Base-by-base conservation (phyloP, 2,888 invertebrate genomes). In the Ectobius pallidus region DNA sequence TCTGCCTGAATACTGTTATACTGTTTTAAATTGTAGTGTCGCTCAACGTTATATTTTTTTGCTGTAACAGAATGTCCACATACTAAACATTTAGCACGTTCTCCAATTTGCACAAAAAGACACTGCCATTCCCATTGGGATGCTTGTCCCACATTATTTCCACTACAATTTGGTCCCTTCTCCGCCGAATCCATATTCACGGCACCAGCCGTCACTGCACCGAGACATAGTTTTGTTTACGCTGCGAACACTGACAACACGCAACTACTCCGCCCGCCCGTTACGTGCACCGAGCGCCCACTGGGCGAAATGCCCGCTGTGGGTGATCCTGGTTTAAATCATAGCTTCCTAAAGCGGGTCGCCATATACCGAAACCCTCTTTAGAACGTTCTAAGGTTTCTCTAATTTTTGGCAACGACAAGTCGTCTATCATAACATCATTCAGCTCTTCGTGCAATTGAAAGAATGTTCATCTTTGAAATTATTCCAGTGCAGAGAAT, bases 1-100 rank as follows among this genome's bases (percentile, higher is more conserved):
- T 49, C 34, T 49, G 9, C 49, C 49, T 49, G 49, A 49, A 49
- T n/a, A 49, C 49, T 49, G 49, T 49, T 49, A 49, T 49, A 49
- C 20, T 34, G 34, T 34, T 34, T 34, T 34, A 11, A 34, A 34
- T 7, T 34, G n/a, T n/a, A n/a, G n/a, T 49, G 49, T 49, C 20
- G 20, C 49, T 49, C 49, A 49, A 49, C 20, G n/a, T 16, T 49
- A n/a, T n/a, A n/a, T 49, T 49, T 49, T n/a, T 49, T 49, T 49
- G 16, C 49, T 49, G 16, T 11, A 49, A n/a, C 20, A 49, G 49
- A n/a, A 18, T 49, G 49, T 49, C 4, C 49, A n/a, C 20, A 49
- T 11, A 49, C n/a, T 49, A 49, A 49, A 49, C 49, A 49, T 49
- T 49, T 49, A 11, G 49, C 49, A 49, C 49, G 49, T 49, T 49